These are phyloP conservation scores for Hirtodrosophila alboralis DNA, from an alignment of 2,888 invertebrate genomes.

Conservation along the genomic window DNA sequence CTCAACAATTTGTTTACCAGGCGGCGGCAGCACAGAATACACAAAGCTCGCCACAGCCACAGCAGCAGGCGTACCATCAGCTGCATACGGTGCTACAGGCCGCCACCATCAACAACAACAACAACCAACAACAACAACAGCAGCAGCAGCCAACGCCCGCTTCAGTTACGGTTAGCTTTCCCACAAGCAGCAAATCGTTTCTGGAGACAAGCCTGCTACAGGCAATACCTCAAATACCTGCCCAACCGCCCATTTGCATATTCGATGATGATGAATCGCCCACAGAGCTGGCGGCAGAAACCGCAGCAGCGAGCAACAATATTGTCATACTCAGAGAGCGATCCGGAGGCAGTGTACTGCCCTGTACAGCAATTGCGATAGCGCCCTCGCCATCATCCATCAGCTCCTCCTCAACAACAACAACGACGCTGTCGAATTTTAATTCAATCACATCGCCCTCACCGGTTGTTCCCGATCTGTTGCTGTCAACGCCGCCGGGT, in stretches of 20 bases:
- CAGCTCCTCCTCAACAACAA: constrained; percentile 75
- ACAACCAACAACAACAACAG: constrained; percentile 28
- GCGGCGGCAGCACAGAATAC: constrained; percentile 43
- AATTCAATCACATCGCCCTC: constrained; percentile 84
- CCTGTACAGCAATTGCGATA: constrained; percentile 56
- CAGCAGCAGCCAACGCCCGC: constrained; percentile 33
- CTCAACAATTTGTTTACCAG: constrained; percentile 58
- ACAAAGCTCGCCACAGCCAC: constrained; percentile 53
- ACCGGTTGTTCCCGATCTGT: constrained; percentile 83
- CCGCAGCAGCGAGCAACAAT: constrained; percentile 61
- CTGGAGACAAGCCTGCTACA: constrained; percentile 82
- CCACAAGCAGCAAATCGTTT: constrained; percentile 72
- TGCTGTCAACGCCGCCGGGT: constrained; percentile 82
- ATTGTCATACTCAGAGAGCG: constrained; percentile 75
- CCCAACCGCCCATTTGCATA: constrained; percentile 83
- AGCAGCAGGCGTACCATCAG: constrained; percentile 69
- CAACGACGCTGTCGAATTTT: constrained; percentile 81
- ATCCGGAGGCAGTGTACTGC: constrained; percentile 47
- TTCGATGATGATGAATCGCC: constrained; percentile 84
- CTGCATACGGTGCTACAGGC: constrained; percentile 68
- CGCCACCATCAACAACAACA: constrained; percentile 48
- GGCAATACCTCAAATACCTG: constrained; percentile 83
- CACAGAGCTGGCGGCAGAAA: constrained; percentile 77
- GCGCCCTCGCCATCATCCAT: constrained; percentile 72
- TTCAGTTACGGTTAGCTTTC: constrained; percentile 67